A percentile compares a stretch with the other conserved stretches of the same genome.
These are phyloP conservation scores for Colostygia pectinataria DNA, from an alignment of 2,888 invertebrate genomes.

Conservation along the genomic window DNA sequence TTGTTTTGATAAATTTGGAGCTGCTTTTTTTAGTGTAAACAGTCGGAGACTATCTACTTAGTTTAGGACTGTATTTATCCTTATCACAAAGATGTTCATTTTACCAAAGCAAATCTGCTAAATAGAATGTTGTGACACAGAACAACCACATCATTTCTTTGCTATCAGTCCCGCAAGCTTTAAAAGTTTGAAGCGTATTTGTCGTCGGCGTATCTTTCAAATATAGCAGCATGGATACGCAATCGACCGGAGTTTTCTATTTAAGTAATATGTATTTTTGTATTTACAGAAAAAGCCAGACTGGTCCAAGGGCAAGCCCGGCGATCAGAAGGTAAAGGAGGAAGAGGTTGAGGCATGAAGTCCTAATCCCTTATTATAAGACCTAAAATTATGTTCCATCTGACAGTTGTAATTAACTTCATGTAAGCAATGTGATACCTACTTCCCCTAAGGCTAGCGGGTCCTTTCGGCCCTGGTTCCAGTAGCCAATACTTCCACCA, in stretches of 20 bases:
- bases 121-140: slow-evolving; percentile 23
- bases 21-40: slow-evolving; percentile 11
- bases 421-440: slow-evolving; percentile 59
- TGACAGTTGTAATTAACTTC: slow-evolving; percentile 59
- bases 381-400: slow-evolving; percentile 58
- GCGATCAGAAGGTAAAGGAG: slow-evolving; percentile 94
- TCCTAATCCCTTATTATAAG: slow-evolving; percentile 66
- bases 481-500: slow-evolving; percentile 49
- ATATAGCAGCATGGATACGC: slow-evolving; percentile 41
- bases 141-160: slow-evolving; percentile 23
- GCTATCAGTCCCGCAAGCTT: slow-evolving; percentile 12
- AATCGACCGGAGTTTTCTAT: slow-evolving; percentile 19
- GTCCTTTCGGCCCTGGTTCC: slow-evolving; percentile 31
- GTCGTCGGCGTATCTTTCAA: slow-evolving; percentile 36
- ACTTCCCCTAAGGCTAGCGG: slow-evolving; percentile 39
- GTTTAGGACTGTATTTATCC: slow-evolving; percentile 10
- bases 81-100: slow-evolving; percentile 5
- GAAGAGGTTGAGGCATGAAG: slow-evolving; percentile 92
- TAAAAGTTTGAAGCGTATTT: slow-evolving; percentile 4
- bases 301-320: slow-evolving; percentile 95
- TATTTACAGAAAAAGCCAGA: slow-evolving; percentile 95
- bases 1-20: slow-evolving; percentile 9
- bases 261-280: slow-evolving; percentile 29
- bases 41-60: background rate
- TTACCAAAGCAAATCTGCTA: slow-evolving; percentile 28